These are phyloP conservation scores for Todus mexicanus DNA, from an alignment of 2,797 vertebrate genomes.

Conservation along the genomic window DNA sequence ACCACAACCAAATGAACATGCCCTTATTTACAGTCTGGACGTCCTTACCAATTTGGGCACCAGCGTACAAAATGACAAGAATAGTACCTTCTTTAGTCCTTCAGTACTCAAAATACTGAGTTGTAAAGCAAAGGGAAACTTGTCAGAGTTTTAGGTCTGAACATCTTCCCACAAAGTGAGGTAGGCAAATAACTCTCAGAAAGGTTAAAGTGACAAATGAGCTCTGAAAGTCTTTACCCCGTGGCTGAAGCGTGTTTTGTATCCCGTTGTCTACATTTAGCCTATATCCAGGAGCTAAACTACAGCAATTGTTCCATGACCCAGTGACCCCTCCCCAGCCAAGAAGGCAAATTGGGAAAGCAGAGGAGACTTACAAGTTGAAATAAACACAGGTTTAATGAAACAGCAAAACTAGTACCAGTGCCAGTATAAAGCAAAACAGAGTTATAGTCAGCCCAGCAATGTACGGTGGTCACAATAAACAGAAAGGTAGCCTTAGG, in stretches of 20 bases:
- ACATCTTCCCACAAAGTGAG: neutral
- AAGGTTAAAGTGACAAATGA: neutral
- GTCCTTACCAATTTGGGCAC: neutral
- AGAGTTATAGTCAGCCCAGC: neutral
- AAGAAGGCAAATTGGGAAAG: too few species aligned
- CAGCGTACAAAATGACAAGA: neutral
- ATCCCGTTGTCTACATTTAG: neutral
- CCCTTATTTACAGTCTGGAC: neutral
- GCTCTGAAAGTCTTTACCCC: neutral
- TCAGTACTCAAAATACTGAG: neutral
- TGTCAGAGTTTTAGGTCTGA: neutral
- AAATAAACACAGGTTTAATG: neutral
- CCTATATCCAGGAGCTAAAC: neutral
- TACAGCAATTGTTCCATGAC: neutral
- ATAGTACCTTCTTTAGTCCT: neutral
- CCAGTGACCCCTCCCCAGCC: neutral
- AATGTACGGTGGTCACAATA: neutral
- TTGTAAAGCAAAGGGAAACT: neutral
- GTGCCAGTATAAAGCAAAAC: neutral
- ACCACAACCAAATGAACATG: neutral
- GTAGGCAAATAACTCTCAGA: neutral
- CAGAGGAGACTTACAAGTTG: neutral
- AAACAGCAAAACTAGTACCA: neutral
- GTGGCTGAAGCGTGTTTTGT: neutral
- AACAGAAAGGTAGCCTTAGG: neutral